A percentile compares a stretch with the other conserved stretches of the same genome.
phyloP scores from a whole-genome alignment of 2,113 vertebrate species.

The Colaptes auratus region DNA sequence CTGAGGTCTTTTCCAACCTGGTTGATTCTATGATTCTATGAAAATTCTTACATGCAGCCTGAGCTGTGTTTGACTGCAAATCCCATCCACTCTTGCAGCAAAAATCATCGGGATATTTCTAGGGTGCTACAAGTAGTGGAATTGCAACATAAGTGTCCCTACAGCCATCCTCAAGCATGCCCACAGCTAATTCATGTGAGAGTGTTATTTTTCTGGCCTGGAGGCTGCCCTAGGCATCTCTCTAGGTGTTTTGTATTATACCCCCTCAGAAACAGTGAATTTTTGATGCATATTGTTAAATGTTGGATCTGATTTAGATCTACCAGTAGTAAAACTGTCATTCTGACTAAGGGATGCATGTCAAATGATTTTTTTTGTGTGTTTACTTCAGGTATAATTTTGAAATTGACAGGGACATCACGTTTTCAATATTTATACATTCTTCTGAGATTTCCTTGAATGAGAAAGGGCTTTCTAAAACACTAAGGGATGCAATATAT shows the following conservation, averaged over 20 bases:
- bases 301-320: neutral
- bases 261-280: neutral
- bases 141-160: neutral
- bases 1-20: too few species aligned
- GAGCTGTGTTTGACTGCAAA: neutral
- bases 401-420: neutral
- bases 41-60: too few species aligned
- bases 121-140: neutral
- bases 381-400: neutral
- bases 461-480: neutral
- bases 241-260: rapidly evolving
- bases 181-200: neutral
- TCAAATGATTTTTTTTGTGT: neutral
- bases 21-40: too few species aligned
- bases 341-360: neutral
- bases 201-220: neutral
- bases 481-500: neutral
- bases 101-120: neutral
- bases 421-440: neutral
- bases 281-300: neutral
- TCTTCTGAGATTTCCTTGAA: neutral
- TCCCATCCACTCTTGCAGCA: neutral
- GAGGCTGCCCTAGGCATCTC: neutral
- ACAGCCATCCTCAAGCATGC: neutral
- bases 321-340: neutral